Conservation (phyloP, 2,888 invertebrate genomes). For the Antitype chi region DNA sequence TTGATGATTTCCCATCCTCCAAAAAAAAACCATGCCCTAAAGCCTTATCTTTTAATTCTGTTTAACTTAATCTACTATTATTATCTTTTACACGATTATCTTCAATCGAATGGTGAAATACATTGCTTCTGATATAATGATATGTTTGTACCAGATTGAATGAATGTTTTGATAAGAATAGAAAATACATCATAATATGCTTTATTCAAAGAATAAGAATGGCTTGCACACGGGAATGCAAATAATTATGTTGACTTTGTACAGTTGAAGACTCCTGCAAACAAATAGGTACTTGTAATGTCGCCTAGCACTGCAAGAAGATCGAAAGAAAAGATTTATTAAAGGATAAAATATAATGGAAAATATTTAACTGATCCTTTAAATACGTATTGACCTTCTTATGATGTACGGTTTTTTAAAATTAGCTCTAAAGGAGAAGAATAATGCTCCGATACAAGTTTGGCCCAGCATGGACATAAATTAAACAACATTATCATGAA, state of each 20-base stretch:
- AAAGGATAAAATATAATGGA: neutral
- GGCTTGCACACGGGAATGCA: conserved; percentile 1
- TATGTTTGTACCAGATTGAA: conserved; percentile 8
- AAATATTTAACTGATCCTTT: neutral
- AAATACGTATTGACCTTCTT: neutral
- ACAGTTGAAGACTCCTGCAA: neutral
- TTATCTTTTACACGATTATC: conserved; percentile 12
- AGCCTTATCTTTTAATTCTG: neutral
- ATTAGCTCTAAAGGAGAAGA: too few species aligned
- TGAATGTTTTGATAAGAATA: conserved; percentile 18
- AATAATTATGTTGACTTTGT: neutral
- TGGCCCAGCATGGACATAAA: too few species aligned
- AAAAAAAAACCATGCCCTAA: too few species aligned
- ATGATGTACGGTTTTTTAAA: neutral
- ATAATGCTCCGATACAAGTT: too few species aligned
- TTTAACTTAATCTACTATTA: conserved; percentile 1
- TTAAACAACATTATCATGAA: too few species aligned
- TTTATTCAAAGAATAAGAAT: conserved; percentile 4
- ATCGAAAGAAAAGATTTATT: neutral
- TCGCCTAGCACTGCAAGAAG: neutral
- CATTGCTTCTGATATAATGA: neutral
- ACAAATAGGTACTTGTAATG: neutral
- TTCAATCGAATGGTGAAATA: neutral
- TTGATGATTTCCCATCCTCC: too few species aligned
- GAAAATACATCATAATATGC: neutral